A percentile compares a stretch with the other conserved stretches of the same genome.
Conservation (phyloP, 1,140 invertebrate genomes). For the Danaus melanippus region DNA sequence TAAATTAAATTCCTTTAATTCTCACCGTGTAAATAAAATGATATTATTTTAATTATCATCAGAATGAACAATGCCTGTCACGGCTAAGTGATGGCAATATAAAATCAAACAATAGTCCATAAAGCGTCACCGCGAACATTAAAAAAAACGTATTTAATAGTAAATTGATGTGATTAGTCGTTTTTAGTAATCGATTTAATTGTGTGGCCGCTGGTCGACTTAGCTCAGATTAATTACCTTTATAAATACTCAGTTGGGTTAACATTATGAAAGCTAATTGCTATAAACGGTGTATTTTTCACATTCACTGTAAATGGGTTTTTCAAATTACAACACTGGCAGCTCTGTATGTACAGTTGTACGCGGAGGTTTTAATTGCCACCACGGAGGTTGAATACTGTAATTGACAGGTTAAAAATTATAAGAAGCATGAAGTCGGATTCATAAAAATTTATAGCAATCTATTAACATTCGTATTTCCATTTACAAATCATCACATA, state of each 20-base stretch:
- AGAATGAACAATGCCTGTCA: no score
- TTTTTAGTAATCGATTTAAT: conserved; percentile 29
- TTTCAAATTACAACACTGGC: conserved; percentile 56
- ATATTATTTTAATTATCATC: no score
- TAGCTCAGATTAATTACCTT: conserved; percentile 50
- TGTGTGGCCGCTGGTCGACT: conserved; percentile 25
- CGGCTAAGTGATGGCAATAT: no score
- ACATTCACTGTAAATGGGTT: conserved; percentile 55
- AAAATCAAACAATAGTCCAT: no score
- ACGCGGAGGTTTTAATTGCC: conserved; percentile 57
- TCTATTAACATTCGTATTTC: background rate
- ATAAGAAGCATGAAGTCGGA: conserved; percentile 40
- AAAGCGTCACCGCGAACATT: no score
- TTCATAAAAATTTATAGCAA: conserved; percentile 15
- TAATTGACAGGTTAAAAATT: conserved; percentile 47
- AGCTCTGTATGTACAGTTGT: conserved; percentile 62
- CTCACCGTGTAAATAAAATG: no score
- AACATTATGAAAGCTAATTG: conserved; percentile 54
- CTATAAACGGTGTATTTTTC: conserved; percentile 61
- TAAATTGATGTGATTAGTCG: conserved; percentile 11
- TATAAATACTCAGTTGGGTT: conserved; percentile 47
- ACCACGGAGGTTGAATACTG: conserved; percentile 55
- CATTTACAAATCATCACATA: background rate
- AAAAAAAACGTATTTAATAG: no score
- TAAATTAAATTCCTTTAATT: no score